A percentile compares a stretch with the other conserved stretches of the same genome.
These are phyloP conservation scores for Acholoe squamosa DNA, from an alignment of 2,888 invertebrate genomes.

Conservation along the genomic window DNA sequence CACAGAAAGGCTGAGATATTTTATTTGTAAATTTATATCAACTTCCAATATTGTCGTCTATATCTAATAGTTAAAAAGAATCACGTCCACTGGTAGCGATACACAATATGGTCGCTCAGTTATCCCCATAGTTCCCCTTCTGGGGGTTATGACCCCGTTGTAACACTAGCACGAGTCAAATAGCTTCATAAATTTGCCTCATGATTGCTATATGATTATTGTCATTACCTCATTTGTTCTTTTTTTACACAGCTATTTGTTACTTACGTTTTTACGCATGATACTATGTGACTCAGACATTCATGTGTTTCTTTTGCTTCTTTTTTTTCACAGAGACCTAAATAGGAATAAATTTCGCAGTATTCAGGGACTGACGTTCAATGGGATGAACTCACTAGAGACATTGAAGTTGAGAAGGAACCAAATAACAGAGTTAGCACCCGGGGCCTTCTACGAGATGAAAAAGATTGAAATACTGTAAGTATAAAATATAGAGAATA, in stretches of 20 bases:
- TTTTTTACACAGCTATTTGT: neutral
- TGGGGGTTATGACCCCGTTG: slow-evolving; percentile 1
- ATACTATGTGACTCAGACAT: no score
- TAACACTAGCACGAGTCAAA: slow-evolving; percentile 3
- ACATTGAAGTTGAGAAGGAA: slow-evolving; percentile 92
- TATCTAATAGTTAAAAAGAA: no score
- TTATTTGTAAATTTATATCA: no score
- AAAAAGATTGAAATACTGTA: slow-evolving; percentile 87
- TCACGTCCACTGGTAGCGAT: no score
- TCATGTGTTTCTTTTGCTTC: neutral
- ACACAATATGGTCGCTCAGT: no score
- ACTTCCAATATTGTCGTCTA: no score
- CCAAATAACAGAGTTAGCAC: slow-evolving; percentile 90
- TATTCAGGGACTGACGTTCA: slow-evolving; percentile 92
- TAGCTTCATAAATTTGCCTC: slow-evolving; percentile 9
- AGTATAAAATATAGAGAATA: slow-evolving; percentile 75
- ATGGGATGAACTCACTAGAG: slow-evolving; percentile 89
- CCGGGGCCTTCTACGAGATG: slow-evolving; percentile 95
- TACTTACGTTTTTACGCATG: neutral
- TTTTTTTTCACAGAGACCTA: slow-evolving; percentile 87
- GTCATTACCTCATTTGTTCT: neutral
- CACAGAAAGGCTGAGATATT: no score
- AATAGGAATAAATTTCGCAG: slow-evolving; percentile 92
- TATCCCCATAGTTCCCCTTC: no score
- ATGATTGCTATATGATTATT: slow-evolving; percentile 39